A percentile compares a stretch with the other conserved stretches of the same genome.
Conservation (phyloP, 2,797 vertebrate species). For the Todus mexicanus region DNA sequence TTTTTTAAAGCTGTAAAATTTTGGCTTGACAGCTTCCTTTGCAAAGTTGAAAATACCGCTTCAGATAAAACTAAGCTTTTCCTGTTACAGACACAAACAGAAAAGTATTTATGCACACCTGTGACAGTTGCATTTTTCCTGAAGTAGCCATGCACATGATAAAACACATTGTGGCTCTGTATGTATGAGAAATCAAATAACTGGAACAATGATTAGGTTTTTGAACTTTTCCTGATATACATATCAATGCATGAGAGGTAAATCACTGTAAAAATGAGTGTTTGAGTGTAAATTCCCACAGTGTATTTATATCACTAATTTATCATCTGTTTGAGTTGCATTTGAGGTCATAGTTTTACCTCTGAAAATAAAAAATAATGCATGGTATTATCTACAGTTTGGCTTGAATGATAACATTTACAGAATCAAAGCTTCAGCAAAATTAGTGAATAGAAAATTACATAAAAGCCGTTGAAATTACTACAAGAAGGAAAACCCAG, state of each 20-base stretch:
- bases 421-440: not conserved
- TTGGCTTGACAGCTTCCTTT: not conserved
- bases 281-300: not conserved
- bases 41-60: not conserved
- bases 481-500: not conserved
- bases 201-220: not conserved
- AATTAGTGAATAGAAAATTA: not conserved
- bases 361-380: not conserved
- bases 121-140: not conserved
- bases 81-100: not conserved
- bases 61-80: not conserved
- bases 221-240: not conserved
- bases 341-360: not conserved
- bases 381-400: not conserved
- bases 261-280: not conserved
- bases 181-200: not conserved
- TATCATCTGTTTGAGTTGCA: not conserved
- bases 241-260: not conserved
- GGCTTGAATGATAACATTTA: not conserved
- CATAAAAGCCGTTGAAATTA: not conserved
- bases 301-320: not conserved
- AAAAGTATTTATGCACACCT: not conserved
- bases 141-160: not conserved
- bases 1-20: not conserved
- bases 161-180: not conserved